Evolutionary conservation across 2,113 vertebrate species (phyloP), one percentile per base, ranked within the genome.

Genomic region (Notothenia coriiceps): DNA sequence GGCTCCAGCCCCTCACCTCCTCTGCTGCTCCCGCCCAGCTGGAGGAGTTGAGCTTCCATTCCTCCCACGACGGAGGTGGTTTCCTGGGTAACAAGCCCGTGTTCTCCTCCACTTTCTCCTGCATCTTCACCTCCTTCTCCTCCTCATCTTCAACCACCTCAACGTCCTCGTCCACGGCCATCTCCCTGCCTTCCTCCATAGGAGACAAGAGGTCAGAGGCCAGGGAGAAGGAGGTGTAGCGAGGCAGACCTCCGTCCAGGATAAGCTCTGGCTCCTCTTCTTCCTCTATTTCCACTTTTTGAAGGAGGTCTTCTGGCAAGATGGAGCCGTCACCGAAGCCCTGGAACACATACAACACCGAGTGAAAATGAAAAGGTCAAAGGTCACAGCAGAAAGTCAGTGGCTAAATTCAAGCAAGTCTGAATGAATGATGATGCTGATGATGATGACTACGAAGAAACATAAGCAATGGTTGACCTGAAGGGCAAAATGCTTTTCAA

Each of bases 251-350:
- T 44, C 90, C 95, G 0, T 96, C 94, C 83, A 98, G 89, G 82
- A 92, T 91, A 80, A 97, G 85, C 89, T 89, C 92, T 0, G 94
- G 94, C 20, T 97, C 96, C 54, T 97, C 96, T 25, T 96, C 86
- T 18, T 80, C 77, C 14, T 79, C 69, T 4, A 61, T 96, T 25
- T 65, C 56, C 9, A 63, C 96, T 29, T 82, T 33, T 15, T 51
- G 71, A 22, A 2, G 72, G n/a, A 93, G 70, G 60, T 75, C 68
- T 2, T 89, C 88, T 11, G 80, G 80, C 33, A 79, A 63, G 46
- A 84, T n/a, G 18, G 83, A 78, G 43, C 22, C 47, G 0, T 91
- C 77, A 11, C 54, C 55, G 22, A 90, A 84, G 49, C 57, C 89
- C 92, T 94, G 75, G 57, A 55, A 77, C 25, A 77, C 22, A 64